Conservation (phyloP, 2,888 invertebrate genomes). For the Mesorhabditis sp. region DNA sequence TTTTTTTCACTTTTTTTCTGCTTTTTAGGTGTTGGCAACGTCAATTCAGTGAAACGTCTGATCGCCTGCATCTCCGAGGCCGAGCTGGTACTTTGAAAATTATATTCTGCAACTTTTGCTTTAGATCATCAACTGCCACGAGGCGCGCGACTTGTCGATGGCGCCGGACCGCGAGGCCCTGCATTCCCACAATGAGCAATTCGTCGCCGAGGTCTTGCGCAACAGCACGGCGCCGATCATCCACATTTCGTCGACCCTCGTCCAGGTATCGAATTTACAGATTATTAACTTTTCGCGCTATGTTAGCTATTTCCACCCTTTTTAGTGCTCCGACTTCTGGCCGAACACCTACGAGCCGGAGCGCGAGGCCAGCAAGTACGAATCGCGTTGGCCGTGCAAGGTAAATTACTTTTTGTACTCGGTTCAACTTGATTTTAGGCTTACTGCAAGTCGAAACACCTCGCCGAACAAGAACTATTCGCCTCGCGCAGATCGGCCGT, state of each 20-base stretch:
- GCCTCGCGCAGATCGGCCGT: constrained; percentile 20
- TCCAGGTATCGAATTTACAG: background rate
- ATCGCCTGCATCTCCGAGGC: background rate
- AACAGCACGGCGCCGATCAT: background rate
- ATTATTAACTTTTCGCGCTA: too few relatives aligned
- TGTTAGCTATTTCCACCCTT: too few relatives aligned
- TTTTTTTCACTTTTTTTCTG: too few relatives aligned
- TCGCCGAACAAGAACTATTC: constrained; percentile 34
- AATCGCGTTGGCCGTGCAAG: constrained; percentile 29
- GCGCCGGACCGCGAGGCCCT: constrained; percentile 28
- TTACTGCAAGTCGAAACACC: constrained; percentile 41
- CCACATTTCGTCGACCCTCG: constrained; percentile 1
- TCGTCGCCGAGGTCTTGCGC: constrained; percentile 19
- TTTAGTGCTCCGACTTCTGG: constrained; percentile 49
- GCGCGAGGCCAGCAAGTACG: constrained; percentile 23
- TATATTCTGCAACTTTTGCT: background rate
- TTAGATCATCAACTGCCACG: constrained; percentile 45
- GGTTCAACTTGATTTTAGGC: constrained; percentile 19
- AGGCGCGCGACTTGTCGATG: constrained; percentile 39
- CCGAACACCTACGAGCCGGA: constrained; percentile 47
- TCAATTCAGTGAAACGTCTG: background rate
- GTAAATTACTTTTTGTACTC: background rate
- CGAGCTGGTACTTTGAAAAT: background rate
- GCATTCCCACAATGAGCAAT: constrained; percentile 38
- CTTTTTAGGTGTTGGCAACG: too few relatives aligned